A percentile compares a stretch with the other conserved stretches of the same genome.
phyloP scores from a whole-genome alignment of 37 sponge, comb jelly and placozoan species.

The Aplysina aerophoba region DNA sequence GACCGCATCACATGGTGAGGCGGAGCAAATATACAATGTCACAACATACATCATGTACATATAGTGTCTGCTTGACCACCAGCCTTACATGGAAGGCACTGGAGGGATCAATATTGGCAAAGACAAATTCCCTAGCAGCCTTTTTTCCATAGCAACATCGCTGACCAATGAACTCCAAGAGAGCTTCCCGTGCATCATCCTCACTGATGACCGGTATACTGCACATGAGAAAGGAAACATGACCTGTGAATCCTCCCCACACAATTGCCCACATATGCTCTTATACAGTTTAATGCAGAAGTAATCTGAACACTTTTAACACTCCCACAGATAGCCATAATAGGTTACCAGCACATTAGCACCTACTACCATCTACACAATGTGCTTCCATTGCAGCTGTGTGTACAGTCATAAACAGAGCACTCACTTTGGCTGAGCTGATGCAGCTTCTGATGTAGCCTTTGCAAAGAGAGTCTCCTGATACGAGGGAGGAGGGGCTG shows the following conservation, averaged over 20 bases:
- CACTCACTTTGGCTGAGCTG: slow-evolving; percentile 4
- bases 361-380: too few species aligned
- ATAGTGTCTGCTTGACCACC: background rate
- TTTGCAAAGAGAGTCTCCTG: slow-evolving; percentile 31
- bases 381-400: too few species aligned
- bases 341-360: too few species aligned
- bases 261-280: too few species aligned
- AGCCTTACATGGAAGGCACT: slow-evolving; percentile 77
- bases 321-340: too few species aligned
- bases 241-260: too few species aligned
- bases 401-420: background rate
- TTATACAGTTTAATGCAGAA: too few species aligned
- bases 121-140: slow-evolving; percentile 66
- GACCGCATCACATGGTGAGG: too few species aligned
- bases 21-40: too few species aligned
- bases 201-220: slow-evolving; percentile 64
- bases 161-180: slow-evolving; percentile 37
- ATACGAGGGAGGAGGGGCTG: slow-evolving; percentile 29
- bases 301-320: too few species aligned
- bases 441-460: background rate
- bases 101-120: slow-evolving; percentile 64
- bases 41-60: too few species aligned
- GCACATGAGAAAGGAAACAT: background rate
- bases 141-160: slow-evolving; percentile 75
- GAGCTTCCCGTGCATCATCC: slow-evolving; percentile 62